Evolutionary conservation across 2,888 invertebrate genomes (phyloP).

Genomic region (Lymantria monacha): DNA sequence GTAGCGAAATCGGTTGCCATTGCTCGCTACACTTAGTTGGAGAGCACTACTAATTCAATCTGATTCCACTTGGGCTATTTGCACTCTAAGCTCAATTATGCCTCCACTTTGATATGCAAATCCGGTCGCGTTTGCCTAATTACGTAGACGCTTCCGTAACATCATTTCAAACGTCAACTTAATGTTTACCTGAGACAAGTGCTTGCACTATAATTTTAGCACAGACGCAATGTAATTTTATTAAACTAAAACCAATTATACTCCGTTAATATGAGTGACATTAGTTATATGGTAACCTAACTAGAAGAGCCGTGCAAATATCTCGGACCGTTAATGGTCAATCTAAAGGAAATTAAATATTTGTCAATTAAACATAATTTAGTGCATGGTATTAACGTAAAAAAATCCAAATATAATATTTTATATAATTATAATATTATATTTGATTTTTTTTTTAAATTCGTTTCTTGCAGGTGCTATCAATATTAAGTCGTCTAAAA

Average conservation of each 20-base stretch:
- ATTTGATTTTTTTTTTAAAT: too few species aligned
- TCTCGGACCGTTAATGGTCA: too few species aligned
- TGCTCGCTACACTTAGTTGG: slow-evolving; percentile 60
- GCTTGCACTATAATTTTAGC: background rate
- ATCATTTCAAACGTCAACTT: slow-evolving; percentile 63
- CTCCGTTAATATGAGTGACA: too few species aligned
- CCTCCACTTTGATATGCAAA: slow-evolving; percentile 79
- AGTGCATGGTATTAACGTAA: too few species aligned
- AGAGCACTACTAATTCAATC: slow-evolving; percentile 73
- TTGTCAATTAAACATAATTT: too few species aligned
- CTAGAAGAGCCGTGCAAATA: too few species aligned
- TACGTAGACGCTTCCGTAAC: slow-evolving; percentile 71
- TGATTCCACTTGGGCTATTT: slow-evolving; percentile 47
- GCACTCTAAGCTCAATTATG: slow-evolving; percentile 56
- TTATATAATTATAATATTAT: too few species aligned
- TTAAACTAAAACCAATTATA: background rate
- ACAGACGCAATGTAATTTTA: background rate
- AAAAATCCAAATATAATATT: too few species aligned
- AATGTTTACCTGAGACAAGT: slow-evolving; percentile 24
- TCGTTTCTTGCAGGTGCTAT: too few species aligned
- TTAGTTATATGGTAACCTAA: too few species aligned
- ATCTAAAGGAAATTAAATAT: too few species aligned
- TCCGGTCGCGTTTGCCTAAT: slow-evolving; percentile 75
- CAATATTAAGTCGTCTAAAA: too few species aligned
- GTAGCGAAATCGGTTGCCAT: slow-evolving; percentile 34